phyloP scores from a whole-genome alignment of 2,888 invertebrate genomes.

The Temnothorax rugatulus region DNA sequence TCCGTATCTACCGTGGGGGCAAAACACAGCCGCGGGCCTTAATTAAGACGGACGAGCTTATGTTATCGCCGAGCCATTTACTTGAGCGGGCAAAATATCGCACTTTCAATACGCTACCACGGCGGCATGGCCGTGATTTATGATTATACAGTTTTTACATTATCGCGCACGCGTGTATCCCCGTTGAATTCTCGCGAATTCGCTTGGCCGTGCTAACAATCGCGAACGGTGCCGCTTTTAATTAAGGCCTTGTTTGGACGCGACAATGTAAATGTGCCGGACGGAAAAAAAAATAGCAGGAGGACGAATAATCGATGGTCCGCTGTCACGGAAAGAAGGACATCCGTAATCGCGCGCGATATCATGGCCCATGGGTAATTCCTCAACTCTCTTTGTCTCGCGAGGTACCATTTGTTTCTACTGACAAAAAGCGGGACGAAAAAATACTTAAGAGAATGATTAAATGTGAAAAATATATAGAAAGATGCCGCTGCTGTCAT shows the following conservation, averaged over 20 bases:
- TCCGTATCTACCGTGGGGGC: slow-evolving; percentile 47
- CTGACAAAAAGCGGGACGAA: not conserved
- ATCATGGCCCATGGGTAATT: not conserved
- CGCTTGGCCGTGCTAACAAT: slow-evolving; percentile 50
- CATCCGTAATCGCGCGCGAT: not conserved
- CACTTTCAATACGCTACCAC: slow-evolving; percentile 47
- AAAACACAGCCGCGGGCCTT: slow-evolving; percentile 47
- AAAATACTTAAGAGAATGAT: not conserved
- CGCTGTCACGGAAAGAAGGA: slow-evolving; percentile 6
- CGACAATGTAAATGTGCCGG: slow-evolving; percentile 53
- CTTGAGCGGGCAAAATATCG: slow-evolving; percentile 60
- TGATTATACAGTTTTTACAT: slow-evolving; percentile 56
- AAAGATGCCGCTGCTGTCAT: not conserved
- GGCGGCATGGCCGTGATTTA: slow-evolving; percentile 47
- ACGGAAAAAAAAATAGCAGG: slow-evolving; percentile 48
- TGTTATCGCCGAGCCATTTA: slow-evolving; percentile 52
- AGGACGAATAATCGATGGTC: slow-evolving; percentile 60
- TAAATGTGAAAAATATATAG: not conserved
- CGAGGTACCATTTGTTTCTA: not conserved
- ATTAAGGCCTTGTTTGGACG: slow-evolving; percentile 71
- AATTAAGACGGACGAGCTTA: slow-evolving; percentile 56
- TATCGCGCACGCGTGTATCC: slow-evolving; percentile 32
- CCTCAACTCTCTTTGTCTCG: not conserved
- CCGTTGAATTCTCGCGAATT: slow-evolving; percentile 28
- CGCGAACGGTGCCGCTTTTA: slow-evolving; percentile 67